Percentiles rank a stretch among this genome's conserved stretches.
phyloP scores from a whole-genome alignment of 2,797 vertebrate genomes.

The Paguma larvata region DNA sequence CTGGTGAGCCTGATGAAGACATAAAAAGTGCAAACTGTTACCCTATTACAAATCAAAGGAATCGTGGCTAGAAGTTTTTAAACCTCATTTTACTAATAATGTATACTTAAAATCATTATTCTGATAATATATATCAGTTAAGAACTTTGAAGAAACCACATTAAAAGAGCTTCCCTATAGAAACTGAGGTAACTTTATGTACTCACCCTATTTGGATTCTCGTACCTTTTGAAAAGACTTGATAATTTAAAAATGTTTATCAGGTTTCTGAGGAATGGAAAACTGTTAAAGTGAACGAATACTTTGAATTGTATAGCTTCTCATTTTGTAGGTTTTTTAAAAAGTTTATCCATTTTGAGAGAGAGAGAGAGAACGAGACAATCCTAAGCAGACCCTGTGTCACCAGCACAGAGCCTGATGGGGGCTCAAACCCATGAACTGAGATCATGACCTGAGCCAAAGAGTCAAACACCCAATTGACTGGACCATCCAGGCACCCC shows the following conservation, averaged over 20 bases:
- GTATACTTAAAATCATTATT: not conserved
- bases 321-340: not conserved
- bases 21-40: not conserved
- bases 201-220: not conserved
- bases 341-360: too few relatives aligned
- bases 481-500: not conserved
- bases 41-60: not conserved
- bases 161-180: not conserved
- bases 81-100: not conserved
- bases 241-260: not conserved
- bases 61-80: not conserved
- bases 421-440: too few relatives aligned
- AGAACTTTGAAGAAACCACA: not conserved
- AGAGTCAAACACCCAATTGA: too few relatives aligned
- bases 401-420: too few relatives aligned
- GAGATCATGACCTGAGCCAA: too few relatives aligned
- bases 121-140: not conserved
- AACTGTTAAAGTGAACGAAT: not conserved
- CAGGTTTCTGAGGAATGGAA: not conserved
- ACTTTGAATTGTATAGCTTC: constrained; percentile 2
- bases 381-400: too few relatives aligned
- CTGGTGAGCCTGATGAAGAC: not conserved
- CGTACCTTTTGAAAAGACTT: not conserved
- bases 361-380: too few relatives aligned
- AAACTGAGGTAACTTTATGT: not conserved